Conservation (phyloP, 2,888 invertebrate genomes). For the Lysandra coridon region DNA sequence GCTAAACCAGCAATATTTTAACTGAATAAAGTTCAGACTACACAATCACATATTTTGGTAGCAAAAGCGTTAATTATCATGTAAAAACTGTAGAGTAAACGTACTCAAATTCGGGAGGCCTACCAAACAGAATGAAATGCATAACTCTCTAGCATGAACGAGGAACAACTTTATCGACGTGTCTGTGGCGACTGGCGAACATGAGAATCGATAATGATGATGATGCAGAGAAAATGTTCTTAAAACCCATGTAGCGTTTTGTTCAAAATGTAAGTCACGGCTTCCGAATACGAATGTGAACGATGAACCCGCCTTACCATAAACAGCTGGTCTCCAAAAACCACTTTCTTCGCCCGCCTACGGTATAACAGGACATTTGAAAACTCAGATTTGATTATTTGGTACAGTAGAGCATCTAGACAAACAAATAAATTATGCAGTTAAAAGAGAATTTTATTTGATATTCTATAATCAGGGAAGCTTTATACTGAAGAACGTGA, state of each 20-base stretch:
- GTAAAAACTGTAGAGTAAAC: too few relatives aligned
- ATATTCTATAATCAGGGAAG: too few relatives aligned
- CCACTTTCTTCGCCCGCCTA: slow-evolving; percentile 16
- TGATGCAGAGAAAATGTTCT: slow-evolving; percentile 7
- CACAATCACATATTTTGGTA: too few relatives aligned
- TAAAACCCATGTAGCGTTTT: slow-evolving; percentile 12
- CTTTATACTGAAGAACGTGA: too few relatives aligned
- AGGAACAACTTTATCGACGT: too few relatives aligned
- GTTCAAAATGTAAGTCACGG: slow-evolving; percentile 7
- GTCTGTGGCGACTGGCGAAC: too few relatives aligned
- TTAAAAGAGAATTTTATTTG: not conserved
- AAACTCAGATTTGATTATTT: slow-evolving; percentile 11
- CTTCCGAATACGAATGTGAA: slow-evolving; percentile 18
- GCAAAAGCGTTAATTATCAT: too few relatives aligned
- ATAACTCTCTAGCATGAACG: too few relatives aligned
- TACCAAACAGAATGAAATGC: too few relatives aligned
- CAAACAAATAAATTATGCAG: slow-evolving; percentile 2
- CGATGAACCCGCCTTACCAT: slow-evolving; percentile 12
- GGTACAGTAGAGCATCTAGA: not conserved
- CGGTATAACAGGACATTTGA: slow-evolving; percentile 22
- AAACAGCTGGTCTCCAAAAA: not conserved
- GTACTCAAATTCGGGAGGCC: too few relatives aligned
- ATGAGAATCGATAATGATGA: not conserved
- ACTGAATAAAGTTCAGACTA: too few relatives aligned
- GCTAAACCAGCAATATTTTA: too few relatives aligned